phyloP scores from a whole-genome alignment of 2,888 invertebrate species.

The Aphrophora alni region DNA sequence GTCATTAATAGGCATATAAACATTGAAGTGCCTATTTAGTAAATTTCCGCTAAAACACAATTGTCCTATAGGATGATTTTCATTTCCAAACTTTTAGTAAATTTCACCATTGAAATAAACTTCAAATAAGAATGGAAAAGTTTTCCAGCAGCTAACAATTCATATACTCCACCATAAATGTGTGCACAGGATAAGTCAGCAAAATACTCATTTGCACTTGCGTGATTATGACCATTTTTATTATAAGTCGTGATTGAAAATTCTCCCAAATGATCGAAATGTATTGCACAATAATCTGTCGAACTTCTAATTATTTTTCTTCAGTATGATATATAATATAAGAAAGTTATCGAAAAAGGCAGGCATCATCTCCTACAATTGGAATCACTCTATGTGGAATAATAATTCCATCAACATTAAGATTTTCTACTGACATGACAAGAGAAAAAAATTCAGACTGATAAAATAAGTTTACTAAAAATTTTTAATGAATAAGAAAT shows the following conservation, averaged over 20 bases:
- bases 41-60: not conserved
- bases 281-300: not conserved
- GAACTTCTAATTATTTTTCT: too few species aligned
- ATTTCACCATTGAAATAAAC: not conserved
- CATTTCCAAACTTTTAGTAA: not conserved
- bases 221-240: not conserved
- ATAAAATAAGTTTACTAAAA: too few species aligned
- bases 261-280: not conserved
- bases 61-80: too few species aligned
- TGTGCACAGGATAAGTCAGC: not conserved
- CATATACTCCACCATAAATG: not conserved
- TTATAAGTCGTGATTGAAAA: not conserved
- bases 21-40: not conserved
- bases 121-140: too few species aligned
- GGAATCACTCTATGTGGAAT: too few species aligned
- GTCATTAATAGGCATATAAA: not conserved
- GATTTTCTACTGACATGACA: too few species aligned
- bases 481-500: too few species aligned
- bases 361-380: too few species aligned
- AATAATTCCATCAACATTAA: too few species aligned
- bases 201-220: not conserved
- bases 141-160: not conserved
- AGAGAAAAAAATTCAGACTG: too few species aligned
- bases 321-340: too few species aligned
- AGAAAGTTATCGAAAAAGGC: too few species aligned